A percentile compares a stretch with the other conserved stretches of the same genome.
phyloP scores from a whole-genome alignment of 2,113 vertebrate genomes.

The Anguilla japonica region DNA sequence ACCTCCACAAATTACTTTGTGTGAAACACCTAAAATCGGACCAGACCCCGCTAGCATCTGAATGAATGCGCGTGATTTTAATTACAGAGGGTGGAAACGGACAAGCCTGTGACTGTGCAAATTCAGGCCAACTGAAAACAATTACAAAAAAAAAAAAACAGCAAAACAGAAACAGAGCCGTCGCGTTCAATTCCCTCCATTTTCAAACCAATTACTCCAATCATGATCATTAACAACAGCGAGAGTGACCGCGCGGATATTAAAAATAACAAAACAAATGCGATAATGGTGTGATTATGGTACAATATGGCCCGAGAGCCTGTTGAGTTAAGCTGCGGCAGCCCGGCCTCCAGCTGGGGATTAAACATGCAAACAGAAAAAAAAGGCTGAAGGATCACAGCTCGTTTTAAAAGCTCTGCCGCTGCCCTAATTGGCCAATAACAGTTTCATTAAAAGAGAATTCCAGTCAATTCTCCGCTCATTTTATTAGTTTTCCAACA shows the following conservation, averaged over 20 bases:
- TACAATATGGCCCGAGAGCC: conserved; percentile 47
- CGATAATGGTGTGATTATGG: conserved; percentile 55
- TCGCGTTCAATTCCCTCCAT: conserved; percentile 45
- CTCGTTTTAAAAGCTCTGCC: conserved; percentile 29
- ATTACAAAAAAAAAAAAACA: conserved; percentile 49
- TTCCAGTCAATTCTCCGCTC: conserved; percentile 53
- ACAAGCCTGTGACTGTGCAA: conserved; percentile 60
- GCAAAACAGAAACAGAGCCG: conserved; percentile 29
- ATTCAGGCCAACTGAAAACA: conserved; percentile 65
- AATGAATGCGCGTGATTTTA: conserved; percentile 56
- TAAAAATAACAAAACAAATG: conserved; percentile 39
- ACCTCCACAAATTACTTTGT: not conserved
- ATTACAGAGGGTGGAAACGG: conserved; percentile 54
- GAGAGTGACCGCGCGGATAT: not conserved
- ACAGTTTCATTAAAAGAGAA: conserved; percentile 61
- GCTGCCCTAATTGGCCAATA: conserved; percentile 56
- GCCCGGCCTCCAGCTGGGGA: conserved; percentile 54
- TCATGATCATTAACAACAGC: conserved; percentile 1
- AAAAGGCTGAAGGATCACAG: conserved; percentile 45
- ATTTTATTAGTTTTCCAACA: conserved; percentile 59
- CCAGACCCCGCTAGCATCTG: conserved; percentile 43
- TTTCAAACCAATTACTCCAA: conserved; percentile 59
- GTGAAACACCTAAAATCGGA: not conserved
- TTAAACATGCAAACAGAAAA: conserved; percentile 49
- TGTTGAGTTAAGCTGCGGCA: conserved; percentile 43